phyloP scores from a whole-genome alignment of 2,888 invertebrate species.

The Ochropleura plecta region DNA sequence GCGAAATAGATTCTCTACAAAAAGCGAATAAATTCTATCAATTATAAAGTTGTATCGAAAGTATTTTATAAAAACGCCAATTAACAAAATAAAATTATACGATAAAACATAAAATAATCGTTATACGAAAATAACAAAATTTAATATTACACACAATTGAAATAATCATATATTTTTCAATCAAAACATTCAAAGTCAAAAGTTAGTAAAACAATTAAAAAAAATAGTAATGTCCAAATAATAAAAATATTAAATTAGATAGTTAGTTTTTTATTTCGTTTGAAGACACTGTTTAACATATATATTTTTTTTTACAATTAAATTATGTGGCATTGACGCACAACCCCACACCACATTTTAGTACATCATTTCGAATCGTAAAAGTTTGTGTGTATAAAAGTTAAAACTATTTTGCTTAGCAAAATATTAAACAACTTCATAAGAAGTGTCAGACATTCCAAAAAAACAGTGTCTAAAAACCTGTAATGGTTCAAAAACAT shows the following conservation, averaged over 20 bases:
- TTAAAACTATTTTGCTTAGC: too few relatives aligned
- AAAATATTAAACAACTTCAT: too few relatives aligned
- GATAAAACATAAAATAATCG: slow-evolving; percentile 78
- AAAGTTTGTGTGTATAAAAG: too few relatives aligned
- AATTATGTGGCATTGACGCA: too few relatives aligned
- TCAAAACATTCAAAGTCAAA: slow-evolving; percentile 57
- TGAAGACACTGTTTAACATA: slow-evolving; percentile 50
- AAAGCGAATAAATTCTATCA: slow-evolving; percentile 44
- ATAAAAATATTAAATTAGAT: slow-evolving; percentile 37
- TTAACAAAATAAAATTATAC: slow-evolving; percentile 54
- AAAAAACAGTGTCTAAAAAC: slow-evolving; percentile 52
- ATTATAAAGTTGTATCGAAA: slow-evolving; percentile 24
- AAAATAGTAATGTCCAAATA: slow-evolving; percentile 60
- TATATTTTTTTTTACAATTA: too few relatives aligned
- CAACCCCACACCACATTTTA: too few relatives aligned
- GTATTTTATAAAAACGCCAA: slow-evolving; percentile 30
- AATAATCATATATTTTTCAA: slow-evolving; percentile 31
- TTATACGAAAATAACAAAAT: slow-evolving; percentile 84
- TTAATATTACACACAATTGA: slow-evolving; percentile 44
- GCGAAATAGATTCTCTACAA: slow-evolving; percentile 53
- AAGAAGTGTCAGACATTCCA: neutral
- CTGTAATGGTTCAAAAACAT: slow-evolving; percentile 32
- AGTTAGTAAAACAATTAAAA: slow-evolving; percentile 59
- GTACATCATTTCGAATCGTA: too few relatives aligned
- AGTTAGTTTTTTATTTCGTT: slow-evolving; percentile 25